Percentiles rank a stretch among this genome's conserved stretches.
phyloP scores from a whole-genome alignment of 35 echinoderm and acorn worm genomes.

The Chiridota heheva region DNA sequence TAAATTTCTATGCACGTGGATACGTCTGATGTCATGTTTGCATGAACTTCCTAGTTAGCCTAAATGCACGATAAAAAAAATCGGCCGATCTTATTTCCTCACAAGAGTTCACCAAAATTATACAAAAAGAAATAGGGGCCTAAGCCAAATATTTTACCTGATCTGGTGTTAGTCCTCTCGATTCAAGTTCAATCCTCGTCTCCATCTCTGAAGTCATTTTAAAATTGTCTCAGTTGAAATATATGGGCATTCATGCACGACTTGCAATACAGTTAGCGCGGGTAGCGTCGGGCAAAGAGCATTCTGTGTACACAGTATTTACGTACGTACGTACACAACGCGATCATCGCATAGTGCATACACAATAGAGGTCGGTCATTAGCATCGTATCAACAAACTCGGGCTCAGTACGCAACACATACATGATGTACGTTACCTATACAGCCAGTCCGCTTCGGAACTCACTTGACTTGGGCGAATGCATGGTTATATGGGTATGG shows the following conservation, averaged over 20 bases:
- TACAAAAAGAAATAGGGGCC: neutral
- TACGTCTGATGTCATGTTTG: too few species aligned
- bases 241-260: neutral
- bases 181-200: slow-evolving; percentile 48
- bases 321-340: neutral
- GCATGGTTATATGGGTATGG: slow-evolving; percentile 18
- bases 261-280: neutral
- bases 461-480: neutral
- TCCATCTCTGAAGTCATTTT: slow-evolving; percentile 36
- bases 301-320: neutral
- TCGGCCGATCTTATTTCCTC: neutral
- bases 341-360: slow-evolving; percentile 18
- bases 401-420: neutral
- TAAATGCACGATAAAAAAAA: neutral
- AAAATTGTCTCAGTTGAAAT: neutral
- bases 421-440: neutral
- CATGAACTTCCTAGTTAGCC: too few species aligned
- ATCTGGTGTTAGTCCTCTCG: slow-evolving; percentile 31
- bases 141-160: slow-evolving; percentile 10
- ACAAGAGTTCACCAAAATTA: neutral
- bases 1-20: too few species aligned
- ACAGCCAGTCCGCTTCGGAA: neutral
- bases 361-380: slow-evolving; percentile 42
- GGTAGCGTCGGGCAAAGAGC: neutral
- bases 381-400: slow-evolving; percentile 49